These are phyloP conservation scores for Formicarius rufipectus DNA, from an alignment of 2,113 vertebrate genomes.

Conservation along the genomic window DNA sequence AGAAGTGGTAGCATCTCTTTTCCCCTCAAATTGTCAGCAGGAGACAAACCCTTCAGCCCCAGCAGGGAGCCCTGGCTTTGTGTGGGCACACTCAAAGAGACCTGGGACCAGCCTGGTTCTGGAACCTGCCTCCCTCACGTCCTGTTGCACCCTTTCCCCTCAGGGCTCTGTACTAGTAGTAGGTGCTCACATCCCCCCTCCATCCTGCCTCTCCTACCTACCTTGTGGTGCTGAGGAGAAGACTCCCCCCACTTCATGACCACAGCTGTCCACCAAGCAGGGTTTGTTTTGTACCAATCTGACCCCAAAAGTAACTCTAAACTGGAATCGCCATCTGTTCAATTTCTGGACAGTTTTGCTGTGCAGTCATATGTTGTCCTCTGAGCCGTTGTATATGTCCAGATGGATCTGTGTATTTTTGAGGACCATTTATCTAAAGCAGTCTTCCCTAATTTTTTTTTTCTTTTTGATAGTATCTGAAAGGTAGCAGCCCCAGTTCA, in stretches of 20 bases:
- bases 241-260: not conserved
- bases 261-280: not conserved
- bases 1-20: not conserved
- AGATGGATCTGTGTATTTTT: not conserved
- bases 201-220: accelerated
- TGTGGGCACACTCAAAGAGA: accelerated
- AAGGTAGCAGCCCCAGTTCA: not conserved
- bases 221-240: not conserved
- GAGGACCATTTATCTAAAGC: not conserved
- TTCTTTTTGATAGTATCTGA: not conserved
- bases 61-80: not conserved
- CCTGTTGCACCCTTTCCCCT: not conserved
- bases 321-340: not conserved
- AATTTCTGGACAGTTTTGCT: not conserved
- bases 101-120: not conserved
- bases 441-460: not conserved
- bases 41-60: not conserved
- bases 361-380: not conserved
- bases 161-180: not conserved
- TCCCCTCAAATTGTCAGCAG: not conserved
- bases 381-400: not conserved
- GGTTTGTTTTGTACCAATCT: not conserved
- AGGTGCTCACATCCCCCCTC: not conserved
- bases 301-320: not conserved
- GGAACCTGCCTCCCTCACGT: not conserved